A percentile compares a stretch with the other conserved stretches of the same genome.
Evolutionary conservation across 2,113 vertebrate genomes (phyloP).

Genomic region (Gymnobelideus leadbeateri): DNA sequence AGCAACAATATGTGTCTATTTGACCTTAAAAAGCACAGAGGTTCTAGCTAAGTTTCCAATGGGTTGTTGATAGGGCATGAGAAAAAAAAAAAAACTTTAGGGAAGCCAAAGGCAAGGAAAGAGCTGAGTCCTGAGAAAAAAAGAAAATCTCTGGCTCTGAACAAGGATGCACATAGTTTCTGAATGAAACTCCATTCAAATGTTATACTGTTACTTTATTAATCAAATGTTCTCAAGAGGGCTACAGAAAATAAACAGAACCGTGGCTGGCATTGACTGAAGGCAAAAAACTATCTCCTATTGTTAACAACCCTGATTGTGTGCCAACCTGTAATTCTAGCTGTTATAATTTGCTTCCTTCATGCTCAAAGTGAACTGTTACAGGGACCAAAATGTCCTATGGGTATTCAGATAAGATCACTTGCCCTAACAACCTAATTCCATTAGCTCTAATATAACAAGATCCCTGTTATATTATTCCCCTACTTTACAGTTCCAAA

Average conservation of each 20-base stretch:
- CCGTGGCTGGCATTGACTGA: conserved; percentile 16
- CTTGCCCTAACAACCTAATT: conserved; percentile 75
- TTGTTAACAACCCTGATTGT: conserved; percentile 73
- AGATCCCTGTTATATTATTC: conserved; percentile 23
- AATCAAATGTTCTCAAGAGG: conserved; percentile 59
- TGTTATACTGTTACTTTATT: neutral
- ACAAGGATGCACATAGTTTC: conserved; percentile 49
- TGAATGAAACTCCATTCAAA: conserved; percentile 46
- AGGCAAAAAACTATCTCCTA: conserved; percentile 60
- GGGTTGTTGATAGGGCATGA: conserved; percentile 23
- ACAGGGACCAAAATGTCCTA: conserved; percentile 58
- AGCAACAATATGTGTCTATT: conserved; percentile 12
- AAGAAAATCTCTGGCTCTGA: conserved; percentile 45
- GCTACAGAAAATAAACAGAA: conserved; percentile 54
- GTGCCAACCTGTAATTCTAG: conserved; percentile 73
- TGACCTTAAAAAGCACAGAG: conserved; percentile 37
- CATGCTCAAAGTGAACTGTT: conserved; percentile 53
- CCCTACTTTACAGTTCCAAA: conserved; percentile 24
- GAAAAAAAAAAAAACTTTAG: conserved; percentile 29
- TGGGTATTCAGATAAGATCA: conserved; percentile 56
- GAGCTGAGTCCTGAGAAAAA: conserved; percentile 15
- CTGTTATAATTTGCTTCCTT: conserved; percentile 69
- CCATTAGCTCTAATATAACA: conserved; percentile 67
- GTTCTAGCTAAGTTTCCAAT: conserved; percentile 51
- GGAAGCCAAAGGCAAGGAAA: conserved; percentile 11